Evolutionary conservation across 2,113 vertebrate genomes (phyloP).

Genomic region (Sapajus apella): DNA sequence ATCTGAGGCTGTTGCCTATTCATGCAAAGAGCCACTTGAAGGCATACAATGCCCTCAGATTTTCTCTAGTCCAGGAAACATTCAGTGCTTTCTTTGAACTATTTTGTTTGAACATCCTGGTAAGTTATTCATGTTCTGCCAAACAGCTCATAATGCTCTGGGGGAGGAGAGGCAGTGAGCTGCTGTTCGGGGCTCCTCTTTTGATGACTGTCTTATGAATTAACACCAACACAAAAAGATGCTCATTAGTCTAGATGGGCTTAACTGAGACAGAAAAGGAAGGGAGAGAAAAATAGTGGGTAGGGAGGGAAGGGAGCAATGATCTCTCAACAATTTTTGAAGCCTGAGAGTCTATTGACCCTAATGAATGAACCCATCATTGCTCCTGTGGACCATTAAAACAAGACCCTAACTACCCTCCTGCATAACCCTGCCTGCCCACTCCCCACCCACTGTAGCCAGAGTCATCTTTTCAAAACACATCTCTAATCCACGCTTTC

Average conservation of each 20-base stretch:
- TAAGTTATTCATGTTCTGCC: constrained; percentile 50
- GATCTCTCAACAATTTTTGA: not conserved
- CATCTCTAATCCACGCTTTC: not conserved
- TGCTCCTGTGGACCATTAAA: not conserved
- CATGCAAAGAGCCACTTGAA: constrained; percentile 35
- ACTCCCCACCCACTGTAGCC: not conserved
- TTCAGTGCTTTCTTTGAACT: constrained; percentile 53
- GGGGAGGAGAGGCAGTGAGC: not conserved
- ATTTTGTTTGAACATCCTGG: constrained; percentile 27
- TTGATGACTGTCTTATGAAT: constrained; percentile 48
- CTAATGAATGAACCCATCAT: not conserved
- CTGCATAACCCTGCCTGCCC: not conserved
- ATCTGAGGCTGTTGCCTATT: not conserved
- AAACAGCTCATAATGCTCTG: constrained; percentile 32
- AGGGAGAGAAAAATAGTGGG: not conserved
- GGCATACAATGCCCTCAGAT: constrained; percentile 25
- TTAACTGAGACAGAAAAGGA: not conserved
- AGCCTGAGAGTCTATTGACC: not conserved
- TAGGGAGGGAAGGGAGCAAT: not conserved
- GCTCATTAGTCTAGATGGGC: constrained; percentile 6
- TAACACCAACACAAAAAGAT: constrained; percentile 17
- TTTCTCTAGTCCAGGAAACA: not conserved
- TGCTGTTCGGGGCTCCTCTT: not conserved
- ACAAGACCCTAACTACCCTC: not conserved
- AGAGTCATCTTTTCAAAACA: not conserved